Percentiles rank a stretch among this genome's conserved stretches.
phyloP scores from a whole-genome alignment of 2,113 vertebrate species.

The Calidris pygmaea region DNA sequence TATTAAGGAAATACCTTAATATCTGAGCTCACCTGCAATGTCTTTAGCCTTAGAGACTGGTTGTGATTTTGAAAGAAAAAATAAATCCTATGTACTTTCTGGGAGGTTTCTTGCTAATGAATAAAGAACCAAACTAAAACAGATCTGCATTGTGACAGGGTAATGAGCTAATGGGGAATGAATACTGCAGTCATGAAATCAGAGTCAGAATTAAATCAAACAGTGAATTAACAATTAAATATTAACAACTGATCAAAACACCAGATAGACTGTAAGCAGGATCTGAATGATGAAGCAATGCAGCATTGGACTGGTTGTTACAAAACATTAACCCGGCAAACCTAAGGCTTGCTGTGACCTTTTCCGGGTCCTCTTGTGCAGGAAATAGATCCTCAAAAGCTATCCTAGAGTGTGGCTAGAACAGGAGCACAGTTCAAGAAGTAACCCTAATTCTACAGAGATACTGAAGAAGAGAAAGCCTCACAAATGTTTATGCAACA shows the following conservation, averaged over 20 bases:
- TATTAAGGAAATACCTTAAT: neutral
- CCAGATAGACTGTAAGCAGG: neutral
- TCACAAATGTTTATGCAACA: neutral
- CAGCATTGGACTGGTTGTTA: neutral
- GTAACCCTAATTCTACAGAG: neutral
- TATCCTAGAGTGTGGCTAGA: neutral
- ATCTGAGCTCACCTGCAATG: neutral
- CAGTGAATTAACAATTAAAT: conserved; percentile 20
- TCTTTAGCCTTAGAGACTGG: neutral
- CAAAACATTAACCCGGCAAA: neutral
- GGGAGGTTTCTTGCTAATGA: neutral
- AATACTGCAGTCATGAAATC: neutral
- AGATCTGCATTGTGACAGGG: neutral
- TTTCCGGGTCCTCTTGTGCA: neutral
- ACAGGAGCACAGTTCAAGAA: neutral
- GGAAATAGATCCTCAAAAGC: neutral
- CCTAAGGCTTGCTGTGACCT: neutral
- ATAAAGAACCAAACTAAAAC: neutral
- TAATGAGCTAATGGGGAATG: neutral
- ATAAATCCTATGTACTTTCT: neutral
- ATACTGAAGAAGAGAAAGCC: neutral
- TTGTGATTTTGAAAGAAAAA: conserved; percentile 26
- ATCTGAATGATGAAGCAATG: conserved; percentile 19
- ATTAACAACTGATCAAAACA: conserved; percentile 40
- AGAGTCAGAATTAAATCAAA: conserved; percentile 1